These are phyloP conservation scores for Meghimatium bilineatum DNA, from an alignment of 2,888 invertebrate genomes.

Conservation along the genomic window DNA sequence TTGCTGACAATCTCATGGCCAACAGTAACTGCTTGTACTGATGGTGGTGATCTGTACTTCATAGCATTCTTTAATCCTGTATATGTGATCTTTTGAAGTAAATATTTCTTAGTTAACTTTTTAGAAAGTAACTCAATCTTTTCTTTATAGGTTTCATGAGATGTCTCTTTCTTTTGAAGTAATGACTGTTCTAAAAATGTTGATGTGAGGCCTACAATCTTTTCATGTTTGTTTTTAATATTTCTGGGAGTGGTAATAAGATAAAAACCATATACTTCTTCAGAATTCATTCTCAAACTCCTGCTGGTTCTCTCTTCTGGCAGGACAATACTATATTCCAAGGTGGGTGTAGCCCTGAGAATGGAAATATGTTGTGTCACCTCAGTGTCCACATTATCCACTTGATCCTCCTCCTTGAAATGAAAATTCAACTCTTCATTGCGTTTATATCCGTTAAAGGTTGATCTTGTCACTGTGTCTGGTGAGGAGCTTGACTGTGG, in stretches of 20 bases:
- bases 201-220: too few species aligned
- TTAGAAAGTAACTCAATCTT: neutral
- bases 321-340: too few species aligned
- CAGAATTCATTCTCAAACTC: too few species aligned
- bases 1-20: neutral
- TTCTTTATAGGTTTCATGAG: neutral
- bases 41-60: neutral
- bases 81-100: neutral
- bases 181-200: too few species aligned
- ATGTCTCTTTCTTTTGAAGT: neutral
- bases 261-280: too few species aligned
- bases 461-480: neutral
- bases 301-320: too few species aligned
- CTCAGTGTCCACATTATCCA: neutral
- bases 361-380: too few species aligned
- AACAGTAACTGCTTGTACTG: neutral
- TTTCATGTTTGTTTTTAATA: too few species aligned
- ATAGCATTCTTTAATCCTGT: too few species aligned
- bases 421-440: slow-evolving; percentile 6
- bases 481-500: neutral
- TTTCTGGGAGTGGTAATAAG: too few species aligned
- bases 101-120: too few species aligned
- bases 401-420: neutral
- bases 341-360: too few species aligned
- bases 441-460: neutral